Percentiles rank a stretch among this genome's conserved stretches.
Conservation (phyloP, 1,140 invertebrate genomes). For the Dryas iulia region DNA sequence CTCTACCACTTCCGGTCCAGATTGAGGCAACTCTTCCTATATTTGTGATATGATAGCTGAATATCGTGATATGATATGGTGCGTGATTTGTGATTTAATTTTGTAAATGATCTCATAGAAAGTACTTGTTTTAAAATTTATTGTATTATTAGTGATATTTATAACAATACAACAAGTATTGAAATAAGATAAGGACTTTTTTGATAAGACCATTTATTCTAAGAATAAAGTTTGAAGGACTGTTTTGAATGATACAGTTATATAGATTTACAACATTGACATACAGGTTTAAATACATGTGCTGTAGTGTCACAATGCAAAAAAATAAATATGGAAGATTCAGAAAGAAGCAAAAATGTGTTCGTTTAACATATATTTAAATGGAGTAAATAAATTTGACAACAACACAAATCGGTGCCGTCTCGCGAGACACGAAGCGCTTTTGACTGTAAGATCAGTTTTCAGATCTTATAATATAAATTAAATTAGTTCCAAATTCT, state of each 20-base stretch:
- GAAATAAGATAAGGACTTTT: too few species aligned
- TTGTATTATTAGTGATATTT: background rate
- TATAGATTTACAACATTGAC: background rate
- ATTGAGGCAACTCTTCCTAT: constrained; percentile 65
- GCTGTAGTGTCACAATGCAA: constrained; percentile 5
- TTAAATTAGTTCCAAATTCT: background rate
- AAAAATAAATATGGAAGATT: constrained; percentile 1
- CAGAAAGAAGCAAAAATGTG: constrained; percentile 18
- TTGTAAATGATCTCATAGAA: background rate
- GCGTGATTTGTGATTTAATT: background rate
- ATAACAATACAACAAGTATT: too few species aligned
- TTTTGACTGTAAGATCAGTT: background rate
- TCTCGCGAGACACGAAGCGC: constrained; percentile 35
- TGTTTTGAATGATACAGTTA: background rate
- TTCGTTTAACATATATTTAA: constrained; percentile 1
- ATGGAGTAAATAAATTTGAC: constrained; percentile 1
- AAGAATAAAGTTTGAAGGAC: background rate
- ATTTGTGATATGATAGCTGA: background rate
- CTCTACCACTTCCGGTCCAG: constrained; percentile 55
- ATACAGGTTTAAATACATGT: background rate
- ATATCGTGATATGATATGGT: background rate
- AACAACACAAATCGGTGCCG: constrained; percentile 34
- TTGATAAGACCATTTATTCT: too few species aligned
- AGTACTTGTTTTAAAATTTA: background rate
- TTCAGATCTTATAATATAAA: background rate